Evolutionary conservation across 2,888 invertebrate genomes (phyloP).

Genomic region (Notocelia uddmanniana): DNA sequence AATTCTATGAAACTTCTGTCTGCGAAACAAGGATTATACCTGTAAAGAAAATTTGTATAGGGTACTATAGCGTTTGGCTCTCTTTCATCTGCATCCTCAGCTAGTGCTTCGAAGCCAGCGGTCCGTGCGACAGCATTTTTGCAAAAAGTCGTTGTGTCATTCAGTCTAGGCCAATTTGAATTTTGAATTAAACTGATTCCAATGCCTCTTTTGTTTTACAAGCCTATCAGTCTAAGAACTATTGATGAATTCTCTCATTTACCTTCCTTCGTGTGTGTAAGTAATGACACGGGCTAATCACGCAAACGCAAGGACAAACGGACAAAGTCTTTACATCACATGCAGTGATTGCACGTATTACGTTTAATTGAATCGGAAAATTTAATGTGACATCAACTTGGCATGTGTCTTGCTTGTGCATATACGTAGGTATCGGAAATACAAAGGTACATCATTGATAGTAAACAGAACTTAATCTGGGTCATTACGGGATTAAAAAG

Average conservation of each 20-base stretch:
- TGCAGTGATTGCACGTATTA: conserved; percentile 22
- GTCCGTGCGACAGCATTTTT: too few species aligned
- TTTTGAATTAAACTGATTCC: neutral
- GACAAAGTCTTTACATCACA: conserved; percentile 51
- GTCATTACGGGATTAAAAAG: too few species aligned
- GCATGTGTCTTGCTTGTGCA: neutral
- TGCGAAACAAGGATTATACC: too few species aligned
- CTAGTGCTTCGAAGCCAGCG: too few species aligned
- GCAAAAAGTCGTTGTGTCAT: neutral
- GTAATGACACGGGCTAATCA: conserved; percentile 43
- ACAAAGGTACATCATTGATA: too few species aligned
- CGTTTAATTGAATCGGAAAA: conserved; percentile 23
- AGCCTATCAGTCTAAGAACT: neutral
- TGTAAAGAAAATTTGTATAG: too few species aligned
- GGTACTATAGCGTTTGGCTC: too few species aligned
- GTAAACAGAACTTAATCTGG: too few species aligned
- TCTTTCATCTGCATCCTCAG: too few species aligned
- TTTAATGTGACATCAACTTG: neutral
- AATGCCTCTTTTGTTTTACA: neutral
- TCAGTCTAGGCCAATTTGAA: neutral
- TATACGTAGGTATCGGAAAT: neutral
- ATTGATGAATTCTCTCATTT: neutral
- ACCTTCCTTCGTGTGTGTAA: neutral
- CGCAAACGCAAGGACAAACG: conserved; percentile 49
- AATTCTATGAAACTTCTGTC: too few species aligned